Conservation (phyloP, 2,888 invertebrate species). For the Azorinus chamasolen region DNA sequence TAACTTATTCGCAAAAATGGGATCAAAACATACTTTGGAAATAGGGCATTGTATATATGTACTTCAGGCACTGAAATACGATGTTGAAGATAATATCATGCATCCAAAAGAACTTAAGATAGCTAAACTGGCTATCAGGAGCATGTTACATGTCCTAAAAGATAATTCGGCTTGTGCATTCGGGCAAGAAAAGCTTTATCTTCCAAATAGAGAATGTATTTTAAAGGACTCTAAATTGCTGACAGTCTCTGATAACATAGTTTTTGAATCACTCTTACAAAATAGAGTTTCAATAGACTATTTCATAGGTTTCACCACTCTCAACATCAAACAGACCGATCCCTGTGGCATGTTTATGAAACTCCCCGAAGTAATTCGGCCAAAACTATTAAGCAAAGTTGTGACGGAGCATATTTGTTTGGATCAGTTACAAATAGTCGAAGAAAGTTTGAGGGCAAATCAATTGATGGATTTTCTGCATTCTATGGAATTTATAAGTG, state of each 20-base stretch:
- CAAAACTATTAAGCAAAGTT: conserved; percentile 25
- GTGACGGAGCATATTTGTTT: conserved; percentile 19
- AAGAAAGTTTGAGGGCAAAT: conserved; percentile 2
- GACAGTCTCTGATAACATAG: conserved; percentile 33
- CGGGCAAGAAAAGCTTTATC: background rate
- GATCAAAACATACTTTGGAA: conserved; percentile 14
- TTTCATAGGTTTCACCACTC: conserved; percentile 33
- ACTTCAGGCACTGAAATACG: conserved; percentile 15
- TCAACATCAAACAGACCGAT: conserved; percentile 19
- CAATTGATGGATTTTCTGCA: conserved; percentile 9
- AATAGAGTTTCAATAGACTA: conserved; percentile 21
- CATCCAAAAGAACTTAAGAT: conserved; percentile 9
- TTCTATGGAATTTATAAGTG: conserved; percentile 27
- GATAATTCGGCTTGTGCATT: background rate
- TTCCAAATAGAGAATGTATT: conserved; percentile 4
- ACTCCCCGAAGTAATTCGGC: conserved; percentile 25
- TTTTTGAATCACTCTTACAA: conserved; percentile 22
- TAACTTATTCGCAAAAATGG: conserved; percentile 33
- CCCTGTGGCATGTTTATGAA: conserved; percentile 3
- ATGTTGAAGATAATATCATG: conserved; percentile 17
- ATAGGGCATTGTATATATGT: conserved; percentile 32
- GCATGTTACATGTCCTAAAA: conserved; percentile 5
- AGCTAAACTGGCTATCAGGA: conserved; percentile 16
- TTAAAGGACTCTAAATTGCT: conserved; percentile 9
- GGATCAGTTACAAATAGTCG: conserved; percentile 3